Evolutionary conservation across 2,888 invertebrate genomes (phyloP), one percentile per base, ranked within the genome.

Genomic region (Cheilosia variabilis): DNA sequence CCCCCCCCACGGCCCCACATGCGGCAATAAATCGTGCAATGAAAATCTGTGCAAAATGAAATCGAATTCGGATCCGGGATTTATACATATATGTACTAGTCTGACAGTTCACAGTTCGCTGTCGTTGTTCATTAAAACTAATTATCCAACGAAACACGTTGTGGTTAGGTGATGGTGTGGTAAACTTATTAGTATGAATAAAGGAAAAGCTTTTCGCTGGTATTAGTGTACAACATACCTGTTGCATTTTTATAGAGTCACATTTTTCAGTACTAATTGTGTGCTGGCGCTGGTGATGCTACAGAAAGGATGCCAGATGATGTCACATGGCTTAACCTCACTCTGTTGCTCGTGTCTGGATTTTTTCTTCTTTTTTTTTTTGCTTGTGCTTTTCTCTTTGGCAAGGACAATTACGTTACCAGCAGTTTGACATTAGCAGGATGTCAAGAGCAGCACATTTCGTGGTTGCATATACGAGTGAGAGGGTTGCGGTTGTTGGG

Each of bases 61-160:
- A 86, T 81, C 66, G 72, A 86, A 81, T 72, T 76, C 66, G 63
- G 22, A 77, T 77, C 72, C 62, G 57, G 62, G 86, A 77, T 81
- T 86, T 86, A 24, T 60, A 15, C 24, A 17, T 53, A 55, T 31
- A 53, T 79, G 37, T 37, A 37, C 37, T 37, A 62, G 65, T 65
- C 80, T 76, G 80, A 80, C 76, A 84, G 80, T 66, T 80, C 75
- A 78, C 75, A 75, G 65, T 75, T 73, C 79, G 10, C 50, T 31
- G 55, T 65, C 57, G 80, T 52, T 53, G 57, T 80, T 76, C 71
- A 80, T 86, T 86, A 65, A 77, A 86, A 81, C 86, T 81, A 81
- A 86, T 86, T 77, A 86, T 62, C 47, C 66, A 41, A 41, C 55
- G 27, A 13, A 79, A 50, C 45, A 41, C 15, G 65, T 41, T 55